Evolutionary conservation across 2,888 invertebrate genomes (phyloP), one percentile per base, ranked within the genome.

Genomic region (Lasioglossum pauxillum): DNA sequence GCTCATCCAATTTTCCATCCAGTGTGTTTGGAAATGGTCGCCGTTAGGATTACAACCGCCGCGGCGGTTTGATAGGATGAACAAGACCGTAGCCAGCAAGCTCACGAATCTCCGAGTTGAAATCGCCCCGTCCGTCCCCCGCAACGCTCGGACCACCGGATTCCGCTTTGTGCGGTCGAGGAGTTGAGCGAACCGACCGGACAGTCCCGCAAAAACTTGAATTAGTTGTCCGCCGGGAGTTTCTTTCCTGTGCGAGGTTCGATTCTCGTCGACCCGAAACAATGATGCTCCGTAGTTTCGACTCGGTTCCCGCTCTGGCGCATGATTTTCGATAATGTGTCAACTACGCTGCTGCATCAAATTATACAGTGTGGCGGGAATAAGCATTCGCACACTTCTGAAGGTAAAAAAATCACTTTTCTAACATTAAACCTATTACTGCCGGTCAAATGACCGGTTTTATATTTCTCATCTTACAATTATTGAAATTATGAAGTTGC

Each of bases 1-100:
- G 78, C 75, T 75, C 84, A 46, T 84, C 84, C 84, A 84, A 84
- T 84, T 84, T 84, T 84, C 84, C 78, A 31, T 84, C 72, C 75
- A 60, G 38, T 46, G 76, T 78, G 84, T 84, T 84, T 84, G 75
- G 78, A 75, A 84, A 84, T 46, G 75, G 84, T 75, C 64, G 53
- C 71, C 78, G 73, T 71, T 78, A 75, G 78, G 84, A 84, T 84
- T 84, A 84, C 84, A 84, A 78, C 64, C 64, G 44, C 60, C 75
- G 64, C 49, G 71, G 71, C 60, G 72, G 84, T 53, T 78, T 75
- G 84, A 78, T 75, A 38, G 84, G 84, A 83, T 75, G 67, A 78
- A 75, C 74, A 38, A 60, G 74, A 38, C 27, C 73, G 69, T 76
- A 69, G 31, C 49, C 75, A 31, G 53, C 67, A 1, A 41, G 72